Base-by-base conservation (phyloP, 2,888 invertebrate genomes). In the Drosophila ustulata region DNA sequence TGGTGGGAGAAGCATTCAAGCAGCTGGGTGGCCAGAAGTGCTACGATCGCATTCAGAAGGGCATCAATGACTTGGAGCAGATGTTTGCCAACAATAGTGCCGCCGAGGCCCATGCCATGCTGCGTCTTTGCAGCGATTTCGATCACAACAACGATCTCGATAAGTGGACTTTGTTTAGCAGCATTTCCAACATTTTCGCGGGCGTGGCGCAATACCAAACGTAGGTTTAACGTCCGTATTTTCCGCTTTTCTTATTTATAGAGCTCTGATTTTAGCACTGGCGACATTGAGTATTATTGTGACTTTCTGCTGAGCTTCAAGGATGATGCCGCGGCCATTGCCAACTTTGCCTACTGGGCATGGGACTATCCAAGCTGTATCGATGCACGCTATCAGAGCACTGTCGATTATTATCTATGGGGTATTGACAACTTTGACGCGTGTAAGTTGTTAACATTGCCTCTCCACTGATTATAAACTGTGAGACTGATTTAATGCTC, bases 21-120 rank as follows among this genome's bases (percentile, higher is more conserved):
- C 62, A 83, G 52, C 69, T 92, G 68, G 92, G 92, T 6, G 90
- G 92, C 2, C 68, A 88, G 23, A 70, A 85, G 32, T 92, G 92
- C 68, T 92, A 92, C 53, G 52, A 91, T 53, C 88, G 91, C 50
- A 89, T 92, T 23, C n/a, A 91, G 52, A 89, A 86, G 9, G 92
- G 91, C 18, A 80, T 92, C 5, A 86, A 80, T 8, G 84, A 90
- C 9, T 34, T 92, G 47, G 91, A 92, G 64, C 28, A 65, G 2
- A 83, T 92, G 87, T 76, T 92, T 32, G 73, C 63, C 0, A 76
- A 70, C 9, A 83, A 87, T 23, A 83, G 90, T 0, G 74, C 75
- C 1, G 89, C 90, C 3, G 89, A 91, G 68, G 85, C 90, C 2
- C 85, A 89, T 32, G 80, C 90, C 9, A 83, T 90, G 83, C 64